Evolutionary conservation across 2,113 vertebrate genomes (phyloP).

Genomic region (Gobius niger): DNA sequence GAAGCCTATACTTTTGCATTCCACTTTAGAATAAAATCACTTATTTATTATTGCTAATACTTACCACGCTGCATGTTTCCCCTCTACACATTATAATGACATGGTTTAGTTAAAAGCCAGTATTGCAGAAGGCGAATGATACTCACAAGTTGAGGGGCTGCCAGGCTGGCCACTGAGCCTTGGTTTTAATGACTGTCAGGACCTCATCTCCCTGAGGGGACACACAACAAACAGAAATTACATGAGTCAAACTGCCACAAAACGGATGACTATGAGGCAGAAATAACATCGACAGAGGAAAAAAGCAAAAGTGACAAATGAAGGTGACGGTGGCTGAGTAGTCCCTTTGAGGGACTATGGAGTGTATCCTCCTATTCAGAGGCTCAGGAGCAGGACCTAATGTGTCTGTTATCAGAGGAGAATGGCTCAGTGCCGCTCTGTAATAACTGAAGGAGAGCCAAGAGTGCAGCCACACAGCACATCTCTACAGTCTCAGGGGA

Average conservation of each 20-base stretch:
- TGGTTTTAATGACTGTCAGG: conserved; percentile 97
- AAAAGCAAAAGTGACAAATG: conserved; percentile 41
- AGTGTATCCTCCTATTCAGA: conserved; percentile 29
- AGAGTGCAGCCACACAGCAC: conserved; percentile 6
- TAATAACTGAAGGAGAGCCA: conserved; percentile 25
- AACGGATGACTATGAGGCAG: conserved; percentile 31
- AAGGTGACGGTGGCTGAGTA: conserved; percentile 31
- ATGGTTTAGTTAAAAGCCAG: neutral
- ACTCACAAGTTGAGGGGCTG: conserved; percentile 98
- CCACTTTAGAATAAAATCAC: too few species aligned
- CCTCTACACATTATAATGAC: neutral
- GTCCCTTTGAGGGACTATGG: conserved; percentile 40
- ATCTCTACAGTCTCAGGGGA: conserved; percentile 4
- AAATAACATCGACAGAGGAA: conserved; percentile 34
- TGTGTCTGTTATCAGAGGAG: conserved; percentile 34
- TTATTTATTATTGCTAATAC: too few species aligned
- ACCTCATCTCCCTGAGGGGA: conserved; percentile 90
- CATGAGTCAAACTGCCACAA: conserved; percentile 30
- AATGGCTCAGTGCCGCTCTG: conserved; percentile 29
- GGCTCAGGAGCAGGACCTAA: conserved; percentile 39
- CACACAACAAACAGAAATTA: conserved; percentile 6
- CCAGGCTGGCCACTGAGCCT: conserved; percentile 99
- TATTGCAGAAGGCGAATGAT: conserved; percentile 31
- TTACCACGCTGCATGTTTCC: too few species aligned
- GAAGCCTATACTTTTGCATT: too few species aligned